These are phyloP conservation scores for Megalurothrips usitatus DNA, from an alignment of 2,888 invertebrate genomes.

Conservation along the genomic window DNA sequence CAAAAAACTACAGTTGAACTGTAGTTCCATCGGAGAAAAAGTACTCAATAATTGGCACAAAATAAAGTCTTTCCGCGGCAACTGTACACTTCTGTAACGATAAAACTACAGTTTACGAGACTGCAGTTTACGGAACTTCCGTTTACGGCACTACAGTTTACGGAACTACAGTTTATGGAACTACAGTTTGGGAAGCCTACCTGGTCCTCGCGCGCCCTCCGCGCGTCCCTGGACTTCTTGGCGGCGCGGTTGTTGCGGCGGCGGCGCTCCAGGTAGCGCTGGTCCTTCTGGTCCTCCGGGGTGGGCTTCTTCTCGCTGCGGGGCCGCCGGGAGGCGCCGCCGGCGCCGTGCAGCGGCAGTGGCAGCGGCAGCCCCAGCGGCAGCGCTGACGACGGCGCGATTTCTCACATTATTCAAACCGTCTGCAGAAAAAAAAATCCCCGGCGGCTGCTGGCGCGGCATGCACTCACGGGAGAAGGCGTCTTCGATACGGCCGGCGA, in stretches of 20 bases:
- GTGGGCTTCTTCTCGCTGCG: conserved; percentile 82
- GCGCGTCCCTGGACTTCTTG: conserved; percentile 84
- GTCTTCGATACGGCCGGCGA: background rate
- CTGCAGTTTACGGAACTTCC: too few relatives aligned
- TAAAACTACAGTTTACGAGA: too few relatives aligned
- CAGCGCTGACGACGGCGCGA: conserved; percentile 29
- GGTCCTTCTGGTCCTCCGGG: conserved; percentile 81
- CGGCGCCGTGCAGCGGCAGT: conserved; percentile 32
- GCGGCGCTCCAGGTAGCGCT: conserved; percentile 82
- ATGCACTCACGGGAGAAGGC: background rate
- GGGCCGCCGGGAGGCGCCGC: conserved; percentile 50
- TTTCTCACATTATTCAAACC: too few relatives aligned
- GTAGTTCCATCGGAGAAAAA: too few relatives aligned
- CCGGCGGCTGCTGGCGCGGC: background rate
- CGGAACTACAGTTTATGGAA: too few relatives aligned
- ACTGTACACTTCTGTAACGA: too few relatives aligned
- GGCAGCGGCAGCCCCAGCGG: conserved; percentile 30
- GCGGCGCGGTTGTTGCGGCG: conserved; percentile 87
- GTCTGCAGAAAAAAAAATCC: too few relatives aligned
- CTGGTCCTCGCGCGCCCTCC: conserved; percentile 82
- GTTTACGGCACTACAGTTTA: too few relatives aligned
- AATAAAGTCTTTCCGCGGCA: too few relatives aligned
- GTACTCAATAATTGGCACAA: too few relatives aligned
- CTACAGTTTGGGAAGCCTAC: too few relatives aligned
- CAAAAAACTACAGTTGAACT: too few relatives aligned